Evolutionary conservation across 2,797 vertebrate genomes (phyloP), one percentile per base, ranked within the genome.

Genomic region (Lindbergichthys nudifrons): DNA sequence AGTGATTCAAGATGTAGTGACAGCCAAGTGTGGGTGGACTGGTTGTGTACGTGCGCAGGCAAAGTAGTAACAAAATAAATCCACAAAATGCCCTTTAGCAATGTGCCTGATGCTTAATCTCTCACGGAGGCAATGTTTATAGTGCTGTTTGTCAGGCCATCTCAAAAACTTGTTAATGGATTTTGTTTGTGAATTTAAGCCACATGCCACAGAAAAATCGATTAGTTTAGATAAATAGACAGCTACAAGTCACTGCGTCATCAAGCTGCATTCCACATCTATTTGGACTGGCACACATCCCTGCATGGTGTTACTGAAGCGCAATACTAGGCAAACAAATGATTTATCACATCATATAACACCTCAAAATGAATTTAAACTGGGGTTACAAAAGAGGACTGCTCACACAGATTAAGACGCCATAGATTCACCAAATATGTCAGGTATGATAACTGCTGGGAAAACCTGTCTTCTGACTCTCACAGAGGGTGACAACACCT

Each of bases 1-100:
- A 70, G 65, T 85, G 82, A 88, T 60, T 87, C 82, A 80, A 76
- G 60, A 64, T 36, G 72, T 68, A 63, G 75, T 82, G 81, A 87
- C 86, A 87, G 70, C 72, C 62, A 8, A 53, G 58, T 77, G 87
- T 79, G 79, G 81, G 79, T 9, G 81, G 69, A 65, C 59, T 23
- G 63, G 23, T 63, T 78, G 70, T 65, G 68, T 62, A 47, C 13
- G 42, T 72, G 67, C 50, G 3, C 70, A 68, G 69, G 63, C 73
- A 70, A 71, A 87, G 75, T 58, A 70, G 79, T 52, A 70, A 63
- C 60, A 60, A 52, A 51, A 57, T 63, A 70, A 63, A 81, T 52
- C 73, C 68, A 63, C 63, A 66, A 54, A 45, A 68, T 73, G 72
- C 70, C 79, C 80, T 81, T 76, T 70, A 67, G 60, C 71, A 39